Evolutionary conservation across 2,113 vertebrate genomes (phyloP), one percentile per base, ranked within the genome.

Genomic region (Ahaetulla prasina): DNA sequence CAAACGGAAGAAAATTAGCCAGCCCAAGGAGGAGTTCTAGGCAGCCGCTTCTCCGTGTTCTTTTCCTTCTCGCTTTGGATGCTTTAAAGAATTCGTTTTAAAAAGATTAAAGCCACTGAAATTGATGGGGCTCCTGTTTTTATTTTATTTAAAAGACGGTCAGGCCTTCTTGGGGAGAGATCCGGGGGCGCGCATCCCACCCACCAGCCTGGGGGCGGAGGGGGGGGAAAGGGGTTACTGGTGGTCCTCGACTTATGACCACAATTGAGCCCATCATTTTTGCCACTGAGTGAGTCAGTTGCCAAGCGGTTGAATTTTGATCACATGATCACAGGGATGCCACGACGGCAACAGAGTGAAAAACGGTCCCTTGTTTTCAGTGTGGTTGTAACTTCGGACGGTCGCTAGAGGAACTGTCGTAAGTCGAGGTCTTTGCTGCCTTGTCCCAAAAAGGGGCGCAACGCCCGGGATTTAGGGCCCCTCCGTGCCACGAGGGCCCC

Each of bases 1-100:
- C 0, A 99, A 99, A 89, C 98, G 96, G 95, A 98, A 98, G 92
- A 99, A 98, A 94, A 98, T 99, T 93, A 99, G 99, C 50, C 98
- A 99, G 87, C 98, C 99, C 20, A 98, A 98, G 94, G 97, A 98
- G 4, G 93, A 2, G 60, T 96, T 96, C 80, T 98, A 96, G 96
- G 90, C 1, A 0, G 85, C 3, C 0, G 0, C 0, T 91, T 88
- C 2, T 57, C 53, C 30, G 91, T 91, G 23, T 93, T 87, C 22
- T 74, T 39, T 47, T 94, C 87, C 87, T 1, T 35, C 3, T 60
- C 0, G 0, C 53, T 90, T n/a, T 2, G 12, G 3, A 8, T 52
- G 35, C 92, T 94, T n/a, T 0, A 45, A 8, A 6, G 0, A 39
- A 20, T 0, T 0, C 0, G 10, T 55, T 92, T 57, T 0, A n/a